phyloP scores from a whole-genome alignment of 1,140 invertebrate species.

The Sycophaga agraensis region DNA sequence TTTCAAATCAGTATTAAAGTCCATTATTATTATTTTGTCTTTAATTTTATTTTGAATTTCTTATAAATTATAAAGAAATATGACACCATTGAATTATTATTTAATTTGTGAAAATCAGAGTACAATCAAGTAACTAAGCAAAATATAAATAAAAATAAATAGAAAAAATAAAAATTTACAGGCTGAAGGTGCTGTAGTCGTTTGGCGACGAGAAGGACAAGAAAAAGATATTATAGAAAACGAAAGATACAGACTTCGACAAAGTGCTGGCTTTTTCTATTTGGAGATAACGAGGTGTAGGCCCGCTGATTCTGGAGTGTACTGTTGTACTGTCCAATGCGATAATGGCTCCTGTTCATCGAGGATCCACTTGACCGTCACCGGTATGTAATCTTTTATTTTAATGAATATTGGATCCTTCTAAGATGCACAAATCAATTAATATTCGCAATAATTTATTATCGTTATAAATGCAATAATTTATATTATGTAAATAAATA shows the following conservation, averaged over 20 bases:
- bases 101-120: too few relatives aligned
- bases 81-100: too few relatives aligned
- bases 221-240: constrained; percentile 33
- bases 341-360: constrained; percentile 63
- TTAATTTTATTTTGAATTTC: too few relatives aligned
- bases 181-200: constrained; percentile 45
- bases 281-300: constrained; percentile 55
- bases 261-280: constrained; percentile 51
- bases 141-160: too few relatives aligned
- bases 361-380: constrained; percentile 42
- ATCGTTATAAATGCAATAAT: too few relatives aligned
- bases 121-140: too few relatives aligned
- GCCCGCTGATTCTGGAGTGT: constrained; percentile 64
- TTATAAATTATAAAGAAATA: too few relatives aligned
- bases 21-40: too few relatives aligned
- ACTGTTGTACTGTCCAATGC: constrained; percentile 64
- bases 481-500: too few relatives aligned
- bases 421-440: background rate
- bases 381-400: too few relatives aligned
- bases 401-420: background rate
- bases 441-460: too few relatives aligned
- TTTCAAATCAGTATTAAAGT: too few relatives aligned
- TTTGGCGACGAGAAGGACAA: constrained; percentile 58
- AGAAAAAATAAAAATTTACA: constrained; percentile 4
- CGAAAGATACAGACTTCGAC: constrained; percentile 42